A percentile compares a stretch with the other conserved stretches of the same genome.
Conservation (phyloP, 2,888 invertebrate genomes). For the Pycnomerus fuliginosus region DNA sequence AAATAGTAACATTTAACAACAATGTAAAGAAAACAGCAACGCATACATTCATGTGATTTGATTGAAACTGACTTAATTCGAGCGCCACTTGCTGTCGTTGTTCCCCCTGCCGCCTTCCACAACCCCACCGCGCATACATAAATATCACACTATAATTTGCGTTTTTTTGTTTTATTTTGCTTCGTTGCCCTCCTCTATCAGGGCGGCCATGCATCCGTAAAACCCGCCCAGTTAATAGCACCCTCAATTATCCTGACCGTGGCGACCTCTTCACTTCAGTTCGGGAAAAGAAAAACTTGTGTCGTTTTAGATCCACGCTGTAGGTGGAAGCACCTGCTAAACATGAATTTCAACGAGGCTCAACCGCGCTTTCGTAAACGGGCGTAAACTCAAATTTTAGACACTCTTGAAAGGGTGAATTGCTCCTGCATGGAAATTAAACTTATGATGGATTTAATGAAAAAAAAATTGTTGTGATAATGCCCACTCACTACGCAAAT, state of each 20-base stretch:
- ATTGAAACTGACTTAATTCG: constrained; percentile 56
- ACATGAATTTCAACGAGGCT: too few relatives aligned
- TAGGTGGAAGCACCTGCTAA: constrained; percentile 20
- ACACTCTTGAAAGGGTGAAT: too few relatives aligned
- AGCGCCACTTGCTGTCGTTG: constrained; percentile 48
- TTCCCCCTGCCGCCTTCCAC: constrained; percentile 42
- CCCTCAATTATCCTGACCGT: constrained; percentile 48
- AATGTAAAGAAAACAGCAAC: constrained; percentile 20
- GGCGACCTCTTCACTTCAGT: constrained; percentile 43
- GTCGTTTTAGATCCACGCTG: not conserved
- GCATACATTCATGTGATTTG: constrained; percentile 53
- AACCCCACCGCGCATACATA: constrained; percentile 52
- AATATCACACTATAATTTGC: constrained; percentile 54
- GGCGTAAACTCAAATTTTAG: too few relatives aligned
- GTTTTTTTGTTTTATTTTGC: constrained; percentile 52
- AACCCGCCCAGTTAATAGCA: constrained; percentile 57
- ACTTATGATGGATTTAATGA: too few relatives aligned
- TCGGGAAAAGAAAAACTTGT: too few relatives aligned
- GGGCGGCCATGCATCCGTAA: constrained; percentile 56
- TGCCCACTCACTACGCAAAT: too few relatives aligned
- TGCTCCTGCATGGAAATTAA: too few relatives aligned
- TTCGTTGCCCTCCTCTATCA: constrained; percentile 52
- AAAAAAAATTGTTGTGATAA: too few relatives aligned
- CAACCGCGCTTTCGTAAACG: too few relatives aligned
- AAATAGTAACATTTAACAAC: too few relatives aligned